Evolutionary conservation across 2,888 invertebrate species (phyloP), one percentile per base, ranked within the genome.

Genomic region (Herminia tarsipennalis): DNA sequence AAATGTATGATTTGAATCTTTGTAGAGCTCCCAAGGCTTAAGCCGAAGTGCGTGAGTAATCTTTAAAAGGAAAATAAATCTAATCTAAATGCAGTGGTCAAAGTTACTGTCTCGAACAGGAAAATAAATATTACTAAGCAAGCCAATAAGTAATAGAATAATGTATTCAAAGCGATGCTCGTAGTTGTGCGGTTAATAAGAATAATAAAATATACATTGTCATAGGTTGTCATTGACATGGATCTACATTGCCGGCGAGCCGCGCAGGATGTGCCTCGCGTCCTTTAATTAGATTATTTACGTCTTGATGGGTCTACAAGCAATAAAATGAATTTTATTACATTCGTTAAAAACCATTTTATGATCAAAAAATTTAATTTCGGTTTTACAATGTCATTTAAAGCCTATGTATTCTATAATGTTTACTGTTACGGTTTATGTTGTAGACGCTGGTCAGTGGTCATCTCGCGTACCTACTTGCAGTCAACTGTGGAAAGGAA

Each of bases 231-330:
- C 32, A 32, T 27, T 44, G 43, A 27, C 30, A 25, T 25, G 10
- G 20, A 14, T 30, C 3, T 37, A 32, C 18, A 35, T 32, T 32
- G 25, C 32, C 32, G 9, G 10, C 18, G 20, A 18, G 1, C 2
- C 2, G 22, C 28, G 1, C 30, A 37, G 30, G 30, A 37, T 20
- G 16, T 22, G 10, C 16, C n/a, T 5, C 25, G 17, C 14, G 6
- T 32, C 18, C 10, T 25, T 37, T 37, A 44, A 37, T 44, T 32
- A 38, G n/a, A 33, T 21, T 20, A 37, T 36, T 37, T 30, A 25
- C n/a, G 25, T 27, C 18, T 33, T 21, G n/a, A 10, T 32, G 20
- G 9, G 21, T 5, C 17, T 22, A 27, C 17, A 37, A 20, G 28
- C 12, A 38, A 13, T 33, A 30, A 44, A 44, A 21, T n/a, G 20